Evolutionary conservation across 2,797 vertebrate genomes (phyloP).

Genomic region (Syngnathus rostellatus): DNA sequence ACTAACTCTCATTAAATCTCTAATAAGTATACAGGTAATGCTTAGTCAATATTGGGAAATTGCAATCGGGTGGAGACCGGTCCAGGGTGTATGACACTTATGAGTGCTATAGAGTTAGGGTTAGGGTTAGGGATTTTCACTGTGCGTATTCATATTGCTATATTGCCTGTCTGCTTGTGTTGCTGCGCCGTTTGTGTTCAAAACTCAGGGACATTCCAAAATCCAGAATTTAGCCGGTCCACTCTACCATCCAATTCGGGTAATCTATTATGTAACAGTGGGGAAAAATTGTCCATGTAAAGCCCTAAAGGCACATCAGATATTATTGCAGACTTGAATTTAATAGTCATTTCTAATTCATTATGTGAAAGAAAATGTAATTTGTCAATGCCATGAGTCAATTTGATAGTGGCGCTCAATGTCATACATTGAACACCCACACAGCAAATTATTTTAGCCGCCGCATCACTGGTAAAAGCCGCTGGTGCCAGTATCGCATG

Average conservation of each 20-base stretch:
- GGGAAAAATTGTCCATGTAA: background rate
- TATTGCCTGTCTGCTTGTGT: too few relatives aligned
- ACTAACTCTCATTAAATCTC: background rate
- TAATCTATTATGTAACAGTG: background rate
- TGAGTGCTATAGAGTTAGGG: too few relatives aligned
- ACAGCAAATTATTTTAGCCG: conserved; percentile 14
- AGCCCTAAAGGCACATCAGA: background rate
- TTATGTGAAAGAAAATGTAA: background rate
- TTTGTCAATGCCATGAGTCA: conserved; percentile 3
- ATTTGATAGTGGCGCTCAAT: background rate
- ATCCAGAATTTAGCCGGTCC: background rate
- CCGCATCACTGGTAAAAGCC: background rate
- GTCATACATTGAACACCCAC: conserved; percentile 9
- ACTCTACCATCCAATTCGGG: background rate
- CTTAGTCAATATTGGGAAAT: background rate
- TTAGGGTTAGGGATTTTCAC: too few relatives aligned
- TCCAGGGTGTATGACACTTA: too few relatives aligned
- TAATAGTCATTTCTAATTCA: background rate
- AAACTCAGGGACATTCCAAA: background rate
- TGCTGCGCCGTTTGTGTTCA: too few relatives aligned
- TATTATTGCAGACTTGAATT: background rate
- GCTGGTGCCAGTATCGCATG: background rate
- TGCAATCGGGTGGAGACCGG: too few relatives aligned
- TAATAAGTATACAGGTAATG: background rate
- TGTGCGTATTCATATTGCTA: too few relatives aligned